Base-by-base conservation (phyloP, 2,113 vertebrate genomes). In the Hemicordylus capensis region DNA sequence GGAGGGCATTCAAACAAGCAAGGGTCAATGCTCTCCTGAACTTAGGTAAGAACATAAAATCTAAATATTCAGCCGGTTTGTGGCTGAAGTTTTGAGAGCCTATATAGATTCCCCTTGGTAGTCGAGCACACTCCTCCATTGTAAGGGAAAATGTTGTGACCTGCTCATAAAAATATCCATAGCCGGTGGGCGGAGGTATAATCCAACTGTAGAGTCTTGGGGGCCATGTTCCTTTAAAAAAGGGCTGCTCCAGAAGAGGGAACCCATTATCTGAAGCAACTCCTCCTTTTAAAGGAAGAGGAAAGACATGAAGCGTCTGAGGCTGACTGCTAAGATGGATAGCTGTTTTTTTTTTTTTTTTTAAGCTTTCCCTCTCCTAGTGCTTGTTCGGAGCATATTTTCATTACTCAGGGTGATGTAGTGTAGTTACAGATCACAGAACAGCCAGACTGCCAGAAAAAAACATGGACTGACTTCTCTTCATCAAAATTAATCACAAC, bases 401-500 rank as follows among this genome's bases (percentile, higher is more conserved):
- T 92, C 84, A 89, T 89, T 74, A 89, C 78, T 74, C 86, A 89
- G 87, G 91, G 88, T 86, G 88, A 91, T 80, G 87, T 84, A 89
- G 80, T 86, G 78, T 85, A 93, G 90, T 94, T 94, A 93, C 92
- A 94, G 91, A 93, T 91, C 92, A 94, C 86, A 93, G 92, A 93
- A 92, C 91, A 94, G 86, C 83, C 87, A 92, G 91, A 85, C 91
- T 87, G 87, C 88, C 85, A 92, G 89, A 88, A 48, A 26, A 66
- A 90, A 91, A 89, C 91, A 90, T 59, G 76, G 91, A 92, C 80
- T 89, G 93, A 90, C 93, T 93, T 92, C 91, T 85, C 88, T 94
- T 92, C 91, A 93, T 93, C 89, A 94, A 88, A 95, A 95, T 93
- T 94, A 94, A 95, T 95, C 93, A 93, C 85, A 89, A 34, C 90